Evolutionary conservation across 2,888 invertebrate genomes (phyloP).

Genomic region (Scaptomyza tumidula): DNA sequence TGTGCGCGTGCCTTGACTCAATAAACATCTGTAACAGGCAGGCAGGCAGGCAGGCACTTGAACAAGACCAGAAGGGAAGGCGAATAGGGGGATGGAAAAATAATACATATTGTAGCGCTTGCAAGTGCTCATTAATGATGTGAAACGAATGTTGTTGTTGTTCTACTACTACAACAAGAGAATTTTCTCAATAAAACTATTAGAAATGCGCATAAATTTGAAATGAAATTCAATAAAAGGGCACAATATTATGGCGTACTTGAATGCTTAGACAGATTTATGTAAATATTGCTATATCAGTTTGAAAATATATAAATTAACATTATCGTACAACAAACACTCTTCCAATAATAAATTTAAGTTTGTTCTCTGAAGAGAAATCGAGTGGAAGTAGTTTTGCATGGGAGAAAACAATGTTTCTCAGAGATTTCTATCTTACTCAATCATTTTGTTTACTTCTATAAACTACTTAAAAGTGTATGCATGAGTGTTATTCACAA

Average conservation of each 20-base stretch:
- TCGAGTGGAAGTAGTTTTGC: not conserved
- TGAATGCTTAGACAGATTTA: constrained; percentile 12
- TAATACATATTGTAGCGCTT: constrained; percentile 17
- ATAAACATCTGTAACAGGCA: constrained; percentile 53
- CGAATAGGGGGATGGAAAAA: not conserved
- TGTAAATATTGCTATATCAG: not conserved
- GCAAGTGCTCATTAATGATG: constrained; percentile 73
- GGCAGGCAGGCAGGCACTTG: constrained; percentile 30
- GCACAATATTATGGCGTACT: constrained; percentile 48
- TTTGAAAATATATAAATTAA: constrained; percentile 46
- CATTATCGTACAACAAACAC: constrained; percentile 9
- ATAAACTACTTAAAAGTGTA: not conserved
- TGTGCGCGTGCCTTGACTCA: constrained; percentile 69
- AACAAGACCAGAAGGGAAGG: constrained; percentile 9
- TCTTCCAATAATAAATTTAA: not conserved
- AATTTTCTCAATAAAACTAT: constrained; percentile 64
- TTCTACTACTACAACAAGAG: constrained; percentile 2
- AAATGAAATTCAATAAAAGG: constrained; percentile 34
- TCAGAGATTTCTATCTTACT: not conserved
- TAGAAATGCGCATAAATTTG: constrained; percentile 73
- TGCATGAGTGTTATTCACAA: not conserved
- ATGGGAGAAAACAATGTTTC: not conserved
- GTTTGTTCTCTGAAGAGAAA: not conserved
- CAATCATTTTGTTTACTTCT: not conserved
- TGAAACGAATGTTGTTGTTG: constrained; percentile 45